Evolutionary conservation across 2,888 invertebrate genomes (phyloP).

Genomic region (Alviniconcha strummeri): DNA sequence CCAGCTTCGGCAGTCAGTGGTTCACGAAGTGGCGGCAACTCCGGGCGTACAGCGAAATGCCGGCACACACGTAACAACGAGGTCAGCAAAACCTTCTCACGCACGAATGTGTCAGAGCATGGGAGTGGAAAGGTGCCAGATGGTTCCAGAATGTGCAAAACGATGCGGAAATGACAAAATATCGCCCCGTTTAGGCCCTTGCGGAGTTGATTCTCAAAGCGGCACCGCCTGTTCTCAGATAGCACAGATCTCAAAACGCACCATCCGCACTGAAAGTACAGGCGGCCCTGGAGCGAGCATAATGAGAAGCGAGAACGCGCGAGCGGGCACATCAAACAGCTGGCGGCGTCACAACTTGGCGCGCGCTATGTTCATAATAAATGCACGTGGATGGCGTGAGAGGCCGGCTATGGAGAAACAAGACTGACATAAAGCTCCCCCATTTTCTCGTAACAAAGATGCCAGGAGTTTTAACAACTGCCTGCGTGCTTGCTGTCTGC

Average conservation of each 20-base stretch:
- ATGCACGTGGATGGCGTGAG: slow-evolving; percentile 42
- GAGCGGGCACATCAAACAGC: slow-evolving; percentile 30
- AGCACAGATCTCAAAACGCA: slow-evolving; percentile 25
- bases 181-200: slow-evolving; percentile 8
- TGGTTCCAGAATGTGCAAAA: slow-evolving; percentile 15
- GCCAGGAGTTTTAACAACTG: no score
- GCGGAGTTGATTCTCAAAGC: slow-evolving; percentile 5
- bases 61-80: background rate
- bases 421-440: no score
- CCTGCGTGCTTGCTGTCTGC: no score
- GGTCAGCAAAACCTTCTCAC: background rate
- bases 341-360: slow-evolving; percentile 7
- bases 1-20: no score
- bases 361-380: slow-evolving; percentile 45
- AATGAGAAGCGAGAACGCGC: slow-evolving; percentile 5
- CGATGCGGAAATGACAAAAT: slow-evolving; percentile 31
- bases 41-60: background rate
- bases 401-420: background rate
- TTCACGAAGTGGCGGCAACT: background rate
- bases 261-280: slow-evolving; percentile 11
- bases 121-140: slow-evolving; percentile 5
- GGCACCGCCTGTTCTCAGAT: slow-evolving; percentile 22
- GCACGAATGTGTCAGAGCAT: background rate
- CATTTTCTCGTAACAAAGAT: no score
- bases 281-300: slow-evolving; percentile 25